phyloP scores from a whole-genome alignment of 2,113 vertebrate genomes.

The Hassar affinis region DNA sequence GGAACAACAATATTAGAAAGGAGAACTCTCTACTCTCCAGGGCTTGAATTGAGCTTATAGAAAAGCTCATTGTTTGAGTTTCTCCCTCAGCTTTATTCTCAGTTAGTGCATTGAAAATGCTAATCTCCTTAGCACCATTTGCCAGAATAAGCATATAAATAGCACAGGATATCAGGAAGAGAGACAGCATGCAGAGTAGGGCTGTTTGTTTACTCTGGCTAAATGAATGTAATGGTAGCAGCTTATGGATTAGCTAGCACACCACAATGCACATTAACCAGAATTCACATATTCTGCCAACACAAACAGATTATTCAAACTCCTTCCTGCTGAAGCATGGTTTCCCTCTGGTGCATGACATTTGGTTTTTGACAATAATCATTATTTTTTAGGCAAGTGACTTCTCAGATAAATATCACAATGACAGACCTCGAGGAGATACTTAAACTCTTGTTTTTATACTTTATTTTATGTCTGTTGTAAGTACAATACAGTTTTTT shows the following conservation, averaged over 20 bases:
- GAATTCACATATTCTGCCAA: constrained; percentile 24
- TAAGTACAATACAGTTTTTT: neutral
- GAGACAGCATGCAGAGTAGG: constrained; percentile 21
- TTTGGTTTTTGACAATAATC: neutral
- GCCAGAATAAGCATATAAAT: constrained; percentile 49
- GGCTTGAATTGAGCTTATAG: neutral
- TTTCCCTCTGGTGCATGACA: constrained; percentile 1
- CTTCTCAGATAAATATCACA: constrained; percentile 4
- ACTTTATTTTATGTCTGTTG: neutral
- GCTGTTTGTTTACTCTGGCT: constrained; percentile 32
- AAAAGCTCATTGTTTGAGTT: constrained; percentile 28
- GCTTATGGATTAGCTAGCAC: constrained; percentile 13
- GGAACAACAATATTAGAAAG: neutral
- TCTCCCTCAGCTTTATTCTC: constrained; percentile 31
- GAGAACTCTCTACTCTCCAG: neutral
- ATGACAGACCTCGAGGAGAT: constrained; percentile 10
- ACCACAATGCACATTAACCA: constrained; percentile 10
- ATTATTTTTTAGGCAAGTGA: constrained; percentile 30
- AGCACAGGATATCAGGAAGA: constrained; percentile 20
- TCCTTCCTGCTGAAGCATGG: constrained; percentile 13
- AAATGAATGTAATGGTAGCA: constrained; percentile 45
- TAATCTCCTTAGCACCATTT: constrained; percentile 50
- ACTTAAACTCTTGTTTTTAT: neutral
- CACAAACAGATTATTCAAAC: constrained; percentile 20
- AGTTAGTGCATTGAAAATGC: constrained; percentile 53